Evolutionary conservation across 2,797 vertebrate species (phyloP).

Genomic region (Florisuga fusca): DNA sequence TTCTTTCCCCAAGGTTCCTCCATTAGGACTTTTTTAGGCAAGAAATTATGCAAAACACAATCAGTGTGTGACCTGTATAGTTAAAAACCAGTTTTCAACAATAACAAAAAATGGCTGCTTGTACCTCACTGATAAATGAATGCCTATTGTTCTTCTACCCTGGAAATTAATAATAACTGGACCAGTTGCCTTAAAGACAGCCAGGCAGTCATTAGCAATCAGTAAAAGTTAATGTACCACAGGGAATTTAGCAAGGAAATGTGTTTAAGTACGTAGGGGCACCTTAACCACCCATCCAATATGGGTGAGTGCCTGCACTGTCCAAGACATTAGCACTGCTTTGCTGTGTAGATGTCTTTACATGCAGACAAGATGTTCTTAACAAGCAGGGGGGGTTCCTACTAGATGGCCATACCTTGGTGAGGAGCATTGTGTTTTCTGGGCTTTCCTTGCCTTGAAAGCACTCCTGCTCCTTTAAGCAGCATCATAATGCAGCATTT

Average conservation of each 20-base stretch:
- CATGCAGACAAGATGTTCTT: background rate
- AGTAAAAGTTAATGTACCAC: constrained; percentile 67
- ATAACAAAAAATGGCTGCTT: background rate
- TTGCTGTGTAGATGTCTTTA: background rate
- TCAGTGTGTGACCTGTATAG: background rate
- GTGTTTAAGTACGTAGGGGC: constrained; percentile 15
- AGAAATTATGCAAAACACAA: background rate
- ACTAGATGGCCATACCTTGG: fast-evolving
- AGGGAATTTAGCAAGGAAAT: constrained; percentile 40
- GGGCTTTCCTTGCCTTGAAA: background rate
- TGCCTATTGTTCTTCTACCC: constrained; percentile 39
- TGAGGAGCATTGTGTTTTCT: background rate
- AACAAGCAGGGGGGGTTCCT: background rate
- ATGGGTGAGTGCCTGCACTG: fast-evolving
- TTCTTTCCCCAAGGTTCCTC: constrained; percentile 2
- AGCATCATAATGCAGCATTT: background rate
- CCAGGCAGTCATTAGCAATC: constrained; percentile 54
- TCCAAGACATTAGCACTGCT: fast-evolving
- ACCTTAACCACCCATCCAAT: background rate
- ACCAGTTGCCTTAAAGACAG: constrained; percentile 59
- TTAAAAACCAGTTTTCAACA: constrained; percentile 24
- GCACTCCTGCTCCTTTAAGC: background rate
- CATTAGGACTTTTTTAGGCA: background rate
- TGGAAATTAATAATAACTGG: constrained; percentile 51
- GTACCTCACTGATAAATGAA: constrained; percentile 45